Percentiles rank a stretch among this genome's conserved stretches.
Evolutionary conservation across 2,797 vertebrate genomes (phyloP).

Genomic region (Cyclura pinguis): DNA sequence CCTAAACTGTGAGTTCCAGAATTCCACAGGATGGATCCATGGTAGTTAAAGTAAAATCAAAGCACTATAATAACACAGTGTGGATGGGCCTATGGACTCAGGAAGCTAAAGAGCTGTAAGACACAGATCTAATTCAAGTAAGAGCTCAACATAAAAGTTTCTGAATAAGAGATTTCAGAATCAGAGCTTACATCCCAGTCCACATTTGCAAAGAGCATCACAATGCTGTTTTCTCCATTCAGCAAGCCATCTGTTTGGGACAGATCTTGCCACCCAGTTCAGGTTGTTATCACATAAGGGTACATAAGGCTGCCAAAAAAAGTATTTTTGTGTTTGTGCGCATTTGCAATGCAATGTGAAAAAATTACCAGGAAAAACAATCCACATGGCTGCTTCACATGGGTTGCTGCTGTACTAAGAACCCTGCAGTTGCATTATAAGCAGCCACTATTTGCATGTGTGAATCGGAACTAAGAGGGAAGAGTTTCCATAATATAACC

Average conservation of each 20-base stretch:
- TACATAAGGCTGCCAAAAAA: neutral
- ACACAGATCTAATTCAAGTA: neutral
- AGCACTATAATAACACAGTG: no score
- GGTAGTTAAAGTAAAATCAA: no score
- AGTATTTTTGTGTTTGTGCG: neutral
- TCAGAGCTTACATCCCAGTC: neutral
- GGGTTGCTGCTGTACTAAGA: neutral
- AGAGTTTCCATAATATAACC: conserved; percentile 32
- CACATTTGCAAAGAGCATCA: neutral
- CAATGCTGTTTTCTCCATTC: neutral
- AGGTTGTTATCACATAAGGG: neutral
- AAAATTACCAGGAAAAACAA: neutral
- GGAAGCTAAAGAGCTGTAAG: neutral
- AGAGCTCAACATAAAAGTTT: neutral
- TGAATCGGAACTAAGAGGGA: conserved; percentile 28
- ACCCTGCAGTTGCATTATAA: conserved; percentile 23
- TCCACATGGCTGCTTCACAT: neutral
- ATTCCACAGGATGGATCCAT: no score
- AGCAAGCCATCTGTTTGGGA: neutral
- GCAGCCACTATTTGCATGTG: conserved; percentile 33
- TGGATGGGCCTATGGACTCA: no score
- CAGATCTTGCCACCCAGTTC: neutral
- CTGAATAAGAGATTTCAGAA: neutral
- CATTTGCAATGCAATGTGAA: neutral
- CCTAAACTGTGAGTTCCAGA: no score